These are phyloP conservation scores for Amphimedon queenslandica DNA, from an alignment of 37 sponge, comb jelly and placozoan species.

Conservation along the genomic window DNA sequence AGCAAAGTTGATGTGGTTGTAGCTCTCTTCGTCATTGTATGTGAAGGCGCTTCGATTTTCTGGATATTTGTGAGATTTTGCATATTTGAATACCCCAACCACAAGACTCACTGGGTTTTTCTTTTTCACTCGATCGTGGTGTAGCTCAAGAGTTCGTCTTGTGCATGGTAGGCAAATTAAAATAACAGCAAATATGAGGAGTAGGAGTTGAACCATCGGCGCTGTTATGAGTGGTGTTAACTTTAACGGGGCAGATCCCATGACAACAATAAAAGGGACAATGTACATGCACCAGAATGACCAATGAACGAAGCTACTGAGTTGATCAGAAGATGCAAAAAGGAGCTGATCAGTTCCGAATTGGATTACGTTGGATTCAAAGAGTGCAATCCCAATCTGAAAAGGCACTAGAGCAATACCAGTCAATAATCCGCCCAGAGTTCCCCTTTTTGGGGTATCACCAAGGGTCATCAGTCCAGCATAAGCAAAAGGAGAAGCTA, in stretches of 20 bases:
- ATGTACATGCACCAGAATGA: neutral
- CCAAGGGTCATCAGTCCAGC: neutral
- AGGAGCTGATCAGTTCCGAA: slow-evolving; percentile 2
- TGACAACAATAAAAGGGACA: neutral
- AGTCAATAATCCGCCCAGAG: neutral
- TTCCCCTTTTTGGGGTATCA: too few relatives aligned
- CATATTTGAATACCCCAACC: neutral
- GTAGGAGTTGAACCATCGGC: neutral
- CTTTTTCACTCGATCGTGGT: neutral
- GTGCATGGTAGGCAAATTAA: neutral
- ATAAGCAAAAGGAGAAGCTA: neutral
- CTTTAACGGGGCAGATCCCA: neutral
- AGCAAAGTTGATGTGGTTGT: neutral
- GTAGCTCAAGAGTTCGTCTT: neutral
- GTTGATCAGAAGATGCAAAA: neutral
- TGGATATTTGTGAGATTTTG: neutral
- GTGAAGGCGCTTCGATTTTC: neutral
- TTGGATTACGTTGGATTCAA: slow-evolving; percentile 6
- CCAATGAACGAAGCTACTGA: slow-evolving; percentile 11
- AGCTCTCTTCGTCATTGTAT: neutral
- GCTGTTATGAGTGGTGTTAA: neutral
- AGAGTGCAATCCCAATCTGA: neutral
- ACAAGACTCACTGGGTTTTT: neutral
- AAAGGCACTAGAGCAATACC: neutral
- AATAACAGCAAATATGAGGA: neutral